Percentiles rank a stretch among this genome's conserved stretches.
Conservation (phyloP, 2,888 invertebrate genomes). For the Dryobotodes eremita region DNA sequence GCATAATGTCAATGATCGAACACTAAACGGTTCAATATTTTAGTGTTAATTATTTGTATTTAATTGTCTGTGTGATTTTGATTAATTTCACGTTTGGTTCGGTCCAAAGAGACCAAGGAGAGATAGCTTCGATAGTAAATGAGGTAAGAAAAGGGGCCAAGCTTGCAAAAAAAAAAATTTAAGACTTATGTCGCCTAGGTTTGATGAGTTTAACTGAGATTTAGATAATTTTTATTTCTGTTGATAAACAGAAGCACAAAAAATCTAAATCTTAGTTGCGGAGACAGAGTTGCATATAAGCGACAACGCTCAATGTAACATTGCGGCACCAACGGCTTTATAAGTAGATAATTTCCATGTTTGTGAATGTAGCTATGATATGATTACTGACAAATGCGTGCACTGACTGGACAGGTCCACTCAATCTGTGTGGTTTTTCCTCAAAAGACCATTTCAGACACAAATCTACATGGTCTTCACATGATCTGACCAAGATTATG, state of each 20-base stretch:
- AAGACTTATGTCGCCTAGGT: background rate
- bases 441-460: too few relatives aligned
- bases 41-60: slow-evolving; percentile 36
- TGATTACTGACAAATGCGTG: too few relatives aligned
- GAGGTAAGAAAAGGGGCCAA: background rate
- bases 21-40: slow-evolving; percentile 33
- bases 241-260: background rate
- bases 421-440: too few relatives aligned
- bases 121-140: slow-evolving; percentile 13
- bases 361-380: background rate
- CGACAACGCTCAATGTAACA: background rate
- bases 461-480: too few relatives aligned
- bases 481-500: too few relatives aligned
- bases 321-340: background rate
- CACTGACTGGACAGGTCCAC: too few relatives aligned
- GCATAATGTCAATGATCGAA: slow-evolving; percentile 17
- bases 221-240: too few relatives aligned
- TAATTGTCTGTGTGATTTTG: slow-evolving; percentile 38
- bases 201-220: background rate
- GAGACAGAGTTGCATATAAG: background rate
- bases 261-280: background rate
- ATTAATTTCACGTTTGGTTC: slow-evolving; percentile 43
- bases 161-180: background rate
- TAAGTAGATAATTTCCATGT: background rate
- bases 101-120: slow-evolving; percentile 44